Percentiles rank a stretch among this genome's conserved stretches.
These are phyloP conservation scores for Ctenicera cuprea DNA, from an alignment of 2,888 invertebrate species.

Conservation along the genomic window DNA sequence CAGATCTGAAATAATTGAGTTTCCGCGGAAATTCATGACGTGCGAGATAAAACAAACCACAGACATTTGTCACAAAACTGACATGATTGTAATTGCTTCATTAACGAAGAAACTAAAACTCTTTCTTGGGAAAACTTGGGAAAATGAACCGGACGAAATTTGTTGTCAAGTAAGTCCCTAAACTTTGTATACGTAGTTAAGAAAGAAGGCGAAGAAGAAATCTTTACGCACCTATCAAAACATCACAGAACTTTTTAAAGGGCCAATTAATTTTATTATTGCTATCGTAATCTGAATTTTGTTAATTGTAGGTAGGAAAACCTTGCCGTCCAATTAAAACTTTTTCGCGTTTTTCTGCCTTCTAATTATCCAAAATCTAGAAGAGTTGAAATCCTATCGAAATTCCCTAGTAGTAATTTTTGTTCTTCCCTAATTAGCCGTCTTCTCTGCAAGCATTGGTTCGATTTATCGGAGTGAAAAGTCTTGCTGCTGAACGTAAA, in stretches of 20 bases:
- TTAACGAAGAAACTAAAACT: constrained; percentile 7
- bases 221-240: constrained; percentile 7
- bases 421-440: constrained; percentile 20
- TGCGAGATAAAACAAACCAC: constrained; percentile 29
- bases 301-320: constrained; percentile 36
- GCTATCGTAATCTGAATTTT: constrained; percentile 24
- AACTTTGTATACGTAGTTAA: background rate
- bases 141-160: background rate
- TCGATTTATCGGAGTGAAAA: constrained; percentile 33
- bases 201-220: background rate
- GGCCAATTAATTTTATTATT: constrained; percentile 36
- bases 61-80: constrained; percentile 20
- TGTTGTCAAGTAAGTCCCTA: background rate
- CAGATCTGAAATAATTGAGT: constrained; percentile 38
- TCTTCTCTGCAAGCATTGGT: background rate
- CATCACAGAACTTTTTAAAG: constrained; percentile 19
- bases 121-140: background rate
- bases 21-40: constrained; percentile 33
- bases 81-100: constrained; percentile 19
- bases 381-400: constrained; percentile 36
- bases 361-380: constrained; percentile 40
- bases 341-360: constrained; percentile 30
- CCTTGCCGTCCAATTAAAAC: constrained; percentile 29
- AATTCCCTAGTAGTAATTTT: constrained; percentile 19
- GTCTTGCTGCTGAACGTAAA: constrained; percentile 24